Evolutionary conservation across 1,140 invertebrate species (phyloP).

Genomic region (Drosophila chauvacae): DNA sequence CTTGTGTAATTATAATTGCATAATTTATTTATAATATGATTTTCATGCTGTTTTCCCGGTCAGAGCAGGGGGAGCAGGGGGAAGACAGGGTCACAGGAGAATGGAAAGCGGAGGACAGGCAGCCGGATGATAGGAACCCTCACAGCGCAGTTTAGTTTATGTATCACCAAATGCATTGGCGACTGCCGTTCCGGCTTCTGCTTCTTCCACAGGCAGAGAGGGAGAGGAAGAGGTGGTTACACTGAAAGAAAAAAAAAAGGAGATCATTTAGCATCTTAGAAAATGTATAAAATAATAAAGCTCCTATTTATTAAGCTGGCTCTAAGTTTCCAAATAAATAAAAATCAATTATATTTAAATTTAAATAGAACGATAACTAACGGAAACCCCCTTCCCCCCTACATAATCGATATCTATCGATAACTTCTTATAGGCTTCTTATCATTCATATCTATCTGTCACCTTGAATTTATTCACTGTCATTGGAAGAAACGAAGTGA

Average conservation of each 20-base stretch:
- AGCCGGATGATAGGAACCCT: constrained; percentile 26
- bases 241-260: background rate
- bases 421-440: background rate
- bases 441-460: background rate
- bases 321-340: too few species aligned
- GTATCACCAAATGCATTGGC: constrained; percentile 69
- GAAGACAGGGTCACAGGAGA: background rate
- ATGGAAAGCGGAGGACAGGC: too few species aligned
- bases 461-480: background rate
- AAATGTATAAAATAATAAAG: too few species aligned
- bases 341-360: too few species aligned
- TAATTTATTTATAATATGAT: constrained; percentile 83
- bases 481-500: background rate
- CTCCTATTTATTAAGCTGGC: too few species aligned
- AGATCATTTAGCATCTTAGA: background rate
- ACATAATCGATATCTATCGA: background rate
- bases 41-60: constrained; percentile 77
- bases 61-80: background rate
- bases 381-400: background rate
- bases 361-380: too few species aligned
- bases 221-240: background rate
- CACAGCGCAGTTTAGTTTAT: constrained; percentile 59
- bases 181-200: constrained; percentile 22
- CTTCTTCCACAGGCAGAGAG: background rate
- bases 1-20: constrained; percentile 83